Conservation (phyloP, 2,113 vertebrate species). For the Heteronetta atricapilla region DNA sequence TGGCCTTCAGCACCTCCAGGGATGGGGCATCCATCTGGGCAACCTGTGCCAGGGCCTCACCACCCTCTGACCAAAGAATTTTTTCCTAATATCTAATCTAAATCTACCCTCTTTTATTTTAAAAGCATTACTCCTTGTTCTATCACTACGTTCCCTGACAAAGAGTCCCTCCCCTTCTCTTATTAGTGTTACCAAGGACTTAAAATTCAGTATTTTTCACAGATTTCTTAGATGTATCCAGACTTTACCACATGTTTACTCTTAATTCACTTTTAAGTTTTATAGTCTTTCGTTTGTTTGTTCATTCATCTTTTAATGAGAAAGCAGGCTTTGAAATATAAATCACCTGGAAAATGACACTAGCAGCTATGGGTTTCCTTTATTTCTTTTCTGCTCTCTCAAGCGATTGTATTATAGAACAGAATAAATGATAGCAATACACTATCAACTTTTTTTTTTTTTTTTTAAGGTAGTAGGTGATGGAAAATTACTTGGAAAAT, state of each 20-base stretch:
- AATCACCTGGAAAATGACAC: not conserved
- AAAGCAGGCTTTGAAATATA: not conserved
- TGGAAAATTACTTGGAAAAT: not conserved
- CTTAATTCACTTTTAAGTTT: not conserved
- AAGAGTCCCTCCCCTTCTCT: no score
- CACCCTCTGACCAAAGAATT: no score
- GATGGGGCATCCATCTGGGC: no score
- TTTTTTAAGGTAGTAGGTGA: not conserved
- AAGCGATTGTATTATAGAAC: not conserved
- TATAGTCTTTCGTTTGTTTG: not conserved
- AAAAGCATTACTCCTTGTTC: no score
- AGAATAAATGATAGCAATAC: not conserved
- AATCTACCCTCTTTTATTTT: no score
- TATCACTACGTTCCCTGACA: no score
- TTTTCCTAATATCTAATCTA: no score
- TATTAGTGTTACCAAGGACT: not conserved
- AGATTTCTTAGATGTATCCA: not conserved
- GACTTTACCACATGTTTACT: not conserved
- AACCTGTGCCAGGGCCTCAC: no score
- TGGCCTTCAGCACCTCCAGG: no score
- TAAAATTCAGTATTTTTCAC: not conserved
- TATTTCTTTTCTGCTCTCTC: not conserved
- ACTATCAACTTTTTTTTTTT: not conserved
- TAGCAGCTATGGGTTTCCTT: not conserved
- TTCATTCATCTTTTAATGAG: not conserved